These are phyloP conservation scores for Catonia carolina DNA, from an alignment of 2,888 invertebrate genomes.

Conservation along the genomic window DNA sequence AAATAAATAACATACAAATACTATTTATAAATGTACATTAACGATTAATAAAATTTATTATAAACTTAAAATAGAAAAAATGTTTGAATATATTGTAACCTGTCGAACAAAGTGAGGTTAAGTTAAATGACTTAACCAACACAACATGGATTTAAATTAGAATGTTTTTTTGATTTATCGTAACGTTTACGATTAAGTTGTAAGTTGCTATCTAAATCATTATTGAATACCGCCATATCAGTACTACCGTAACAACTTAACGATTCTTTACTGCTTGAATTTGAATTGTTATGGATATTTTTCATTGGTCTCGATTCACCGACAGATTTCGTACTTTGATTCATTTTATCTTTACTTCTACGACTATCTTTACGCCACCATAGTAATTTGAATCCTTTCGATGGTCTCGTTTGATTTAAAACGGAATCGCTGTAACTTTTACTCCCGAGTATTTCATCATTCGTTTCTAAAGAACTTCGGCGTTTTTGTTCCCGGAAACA, in stretches of 20 bases:
- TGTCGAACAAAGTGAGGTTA: too few species aligned
- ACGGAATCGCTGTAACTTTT: slow-evolving; percentile 23
- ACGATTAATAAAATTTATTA: too few species aligned
- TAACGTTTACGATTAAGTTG: slow-evolving; percentile 6
- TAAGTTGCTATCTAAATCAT: slow-evolving; percentile 2
- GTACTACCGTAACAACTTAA: slow-evolving; percentile 21
- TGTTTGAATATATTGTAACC: too few species aligned
- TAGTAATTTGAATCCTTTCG: slow-evolving; percentile 21
- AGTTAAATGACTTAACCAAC: slow-evolving; percentile 13
- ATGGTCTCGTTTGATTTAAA: slow-evolving; percentile 10
- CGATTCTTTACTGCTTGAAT: slow-evolving; percentile 9
- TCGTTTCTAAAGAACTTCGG: slow-evolving; percentile 13
- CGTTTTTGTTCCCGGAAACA: slow-evolving; percentile 20
- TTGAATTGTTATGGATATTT: slow-evolving; percentile 19
- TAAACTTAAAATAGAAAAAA: too few species aligned
- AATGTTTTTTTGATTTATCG: slow-evolving; percentile 16
- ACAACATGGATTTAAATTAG: slow-evolving; percentile 22
- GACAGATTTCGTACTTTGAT: slow-evolving; percentile 10
- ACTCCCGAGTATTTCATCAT: slow-evolving; percentile 22
- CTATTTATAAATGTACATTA: too few species aligned
- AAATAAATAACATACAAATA: too few species aligned
- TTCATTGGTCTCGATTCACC: slow-evolving; percentile 15
- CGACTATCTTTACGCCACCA: slow-evolving; percentile 14
- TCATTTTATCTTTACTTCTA: slow-evolving; percentile 13
- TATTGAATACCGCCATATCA: slow-evolving; percentile 20